Evolutionary conservation across 2,113 vertebrate genomes (phyloP), one percentile per base, ranked within the genome.

Genomic region (Cavia porcellus): DNA sequence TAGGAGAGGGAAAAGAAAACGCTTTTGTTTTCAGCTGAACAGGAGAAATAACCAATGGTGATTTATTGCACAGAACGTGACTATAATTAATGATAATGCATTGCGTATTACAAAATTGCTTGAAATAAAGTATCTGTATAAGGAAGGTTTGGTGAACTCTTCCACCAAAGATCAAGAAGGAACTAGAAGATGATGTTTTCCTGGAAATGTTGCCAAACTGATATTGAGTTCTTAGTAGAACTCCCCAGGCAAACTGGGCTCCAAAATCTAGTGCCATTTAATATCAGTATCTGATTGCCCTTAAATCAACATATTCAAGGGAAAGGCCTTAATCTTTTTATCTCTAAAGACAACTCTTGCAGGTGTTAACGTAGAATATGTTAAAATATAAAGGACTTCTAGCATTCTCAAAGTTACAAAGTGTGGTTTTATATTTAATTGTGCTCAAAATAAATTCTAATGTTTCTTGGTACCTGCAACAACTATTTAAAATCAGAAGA

Each of bases 371-470:
- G 45, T 0, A 30, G 61, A 90, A 42, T 7, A n/a, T 7, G 2
- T 35, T 66, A 66, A 77, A 82, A 62, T 80, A 42, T 79, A 94
- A 91, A 75, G 50, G 38, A 42, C 8, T 83, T 94, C 52, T n/a
- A 64, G 92, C 7, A 0, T 35, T 12, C 70, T 92, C 62, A 47
- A 93, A 38, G 25, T 42, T 32, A 28, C 45, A 52, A 75, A 74
- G 32, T 55, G 6, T 61, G 38, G 22, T 92, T 94, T 85, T 89
- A 86, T 91, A 57, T 62, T 82, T 85, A 85, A 85, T 28, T 35
- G 20, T 77, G 62, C 74, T 77, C 66, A n/a, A 90, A 68, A 45
- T 82, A 89, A 86, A 20, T 88, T 96, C 72, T 52, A 59, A 68
- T 45, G 45, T 62, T 52, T 61, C 59, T 88, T 74, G 14, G n/a